Base-by-base conservation (phyloP, 2,888 invertebrate species). In the Cartodere bifasciata region DNA sequence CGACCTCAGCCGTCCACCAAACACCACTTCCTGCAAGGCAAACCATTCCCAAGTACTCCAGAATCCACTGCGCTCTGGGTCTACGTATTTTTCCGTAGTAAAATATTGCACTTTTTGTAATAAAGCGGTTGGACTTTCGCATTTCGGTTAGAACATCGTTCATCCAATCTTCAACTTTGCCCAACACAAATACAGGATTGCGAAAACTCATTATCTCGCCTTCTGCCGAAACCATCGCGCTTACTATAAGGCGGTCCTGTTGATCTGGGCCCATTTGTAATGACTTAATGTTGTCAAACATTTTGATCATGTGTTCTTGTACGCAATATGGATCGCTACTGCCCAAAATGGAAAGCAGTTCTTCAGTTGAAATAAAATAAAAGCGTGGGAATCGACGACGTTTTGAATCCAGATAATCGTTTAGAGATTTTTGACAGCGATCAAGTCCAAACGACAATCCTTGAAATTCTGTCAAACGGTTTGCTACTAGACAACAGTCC, bases 1-100 rank as follows among this genome's bases (percentile, higher is more conserved):
- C 92, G 0, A 90, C 87, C 56, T 92, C 91, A 4, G 86, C 86
- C 0, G 91, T 92, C 91, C 91, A 92, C 91, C 91, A 92, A 2
- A 92, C 80, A 47, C 84, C 82, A 63, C 87, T 87, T 0, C 84
- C 83, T 0, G 80, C 85, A 24, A 60, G 40, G 33, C 57, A 55
- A 4, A 61, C 44, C 60, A 60, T 60, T 29, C 91, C 91, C 54
- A 83, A 82, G 60, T 84, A 90, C 44, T 83, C 76, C 52, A 88
- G 50, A 67, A 91, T 87, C 91, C 91, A 92, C 14, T 84, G 75
- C 2, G 79, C 75, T 53, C 90, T 79, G 13, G 55, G 52, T 27
- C 58, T 40, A 13, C 74, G 69, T 43, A 81, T 75, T 55, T 74
- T 80, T 23, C 88, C 86, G 53, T 86, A 92, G 54, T 82, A 77